Evolutionary conservation across 2,888 invertebrate genomes (phyloP).

Genomic region (Meganola albula): DNA sequence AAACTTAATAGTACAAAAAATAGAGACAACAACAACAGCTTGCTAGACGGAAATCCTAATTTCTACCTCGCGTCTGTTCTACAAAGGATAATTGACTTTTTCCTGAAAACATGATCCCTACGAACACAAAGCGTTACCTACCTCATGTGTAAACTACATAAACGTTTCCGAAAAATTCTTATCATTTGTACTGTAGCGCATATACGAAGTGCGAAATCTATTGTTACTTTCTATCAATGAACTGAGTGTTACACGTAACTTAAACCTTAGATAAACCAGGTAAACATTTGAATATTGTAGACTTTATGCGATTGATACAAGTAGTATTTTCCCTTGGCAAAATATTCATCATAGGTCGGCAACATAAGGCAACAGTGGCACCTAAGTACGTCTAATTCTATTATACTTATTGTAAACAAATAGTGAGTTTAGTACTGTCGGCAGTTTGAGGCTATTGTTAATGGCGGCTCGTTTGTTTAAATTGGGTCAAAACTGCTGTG

Average conservation of each 20-base stretch:
- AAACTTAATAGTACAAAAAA: no score
- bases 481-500: slow-evolving; percentile 26
- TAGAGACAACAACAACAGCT: no score
- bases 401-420: slow-evolving; percentile 52
- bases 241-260: slow-evolving; percentile 10
- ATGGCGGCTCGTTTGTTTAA: slow-evolving; percentile 40
- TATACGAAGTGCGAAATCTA: slow-evolving; percentile 10
- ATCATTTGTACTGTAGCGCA: slow-evolving; percentile 20
- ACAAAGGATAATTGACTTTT: no score
- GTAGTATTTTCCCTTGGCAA: no score
- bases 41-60: no score
- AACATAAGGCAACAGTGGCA: slow-evolving; percentile 58
- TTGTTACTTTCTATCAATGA: slow-evolving; percentile 11
- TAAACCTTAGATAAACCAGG: slow-evolving; percentile 21
- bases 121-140: slow-evolving; percentile 6
- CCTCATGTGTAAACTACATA: slow-evolving; percentile 3
- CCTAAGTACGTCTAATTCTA: slow-evolving; percentile 48
- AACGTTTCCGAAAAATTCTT: slow-evolving; percentile 9
- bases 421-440: slow-evolving; percentile 42
- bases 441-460: slow-evolving; percentile 44
- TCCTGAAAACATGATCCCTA: no score
- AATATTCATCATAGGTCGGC: no score
- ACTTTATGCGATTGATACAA: no score
- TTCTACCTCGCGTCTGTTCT: no score
- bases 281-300: no score